Conservation (phyloP, 2,113 vertebrate genomes). For the Crotalus tigris region DNA sequence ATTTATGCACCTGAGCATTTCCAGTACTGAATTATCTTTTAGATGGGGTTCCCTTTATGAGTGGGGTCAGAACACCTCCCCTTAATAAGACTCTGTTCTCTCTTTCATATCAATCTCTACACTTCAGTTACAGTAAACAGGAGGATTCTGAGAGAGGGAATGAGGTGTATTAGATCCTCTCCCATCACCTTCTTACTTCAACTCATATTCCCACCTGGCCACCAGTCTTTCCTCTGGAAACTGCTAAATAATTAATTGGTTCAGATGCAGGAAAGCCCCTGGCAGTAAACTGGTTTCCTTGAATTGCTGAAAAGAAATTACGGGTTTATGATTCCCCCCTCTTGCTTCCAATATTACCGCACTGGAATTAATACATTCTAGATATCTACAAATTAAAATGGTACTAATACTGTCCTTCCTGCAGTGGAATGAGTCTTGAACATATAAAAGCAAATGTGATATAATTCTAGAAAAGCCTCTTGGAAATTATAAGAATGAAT, state of each 20-base stretch:
- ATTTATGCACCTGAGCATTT: not conserved
- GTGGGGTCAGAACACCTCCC: not conserved
- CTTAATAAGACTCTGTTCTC: not conserved
- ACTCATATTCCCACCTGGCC: not conserved
- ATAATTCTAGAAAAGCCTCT: not conserved
- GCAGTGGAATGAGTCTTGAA: not conserved
- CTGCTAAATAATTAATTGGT: not conserved
- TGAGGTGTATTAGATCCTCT: not conserved
- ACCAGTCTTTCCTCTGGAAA: not conserved
- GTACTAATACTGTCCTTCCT: not conserved
- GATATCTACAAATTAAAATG: not conserved
- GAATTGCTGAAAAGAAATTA: not conserved
- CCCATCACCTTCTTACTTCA: not conserved
- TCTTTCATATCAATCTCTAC: not conserved
- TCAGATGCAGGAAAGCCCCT: not conserved
- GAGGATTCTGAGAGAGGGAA: not conserved
- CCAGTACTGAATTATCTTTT: not conserved
- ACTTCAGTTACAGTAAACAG: not conserved
- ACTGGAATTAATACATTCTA: not conserved
- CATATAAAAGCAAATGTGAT: not conserved
- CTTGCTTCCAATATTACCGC: not conserved
- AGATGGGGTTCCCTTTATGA: not conserved
- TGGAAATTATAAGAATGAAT: not conserved
- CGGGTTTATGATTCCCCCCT: not conserved
- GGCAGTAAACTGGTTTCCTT: not conserved